Conservation (phyloP, 2,113 vertebrate species). For the Phoenicopterus ruber region DNA sequence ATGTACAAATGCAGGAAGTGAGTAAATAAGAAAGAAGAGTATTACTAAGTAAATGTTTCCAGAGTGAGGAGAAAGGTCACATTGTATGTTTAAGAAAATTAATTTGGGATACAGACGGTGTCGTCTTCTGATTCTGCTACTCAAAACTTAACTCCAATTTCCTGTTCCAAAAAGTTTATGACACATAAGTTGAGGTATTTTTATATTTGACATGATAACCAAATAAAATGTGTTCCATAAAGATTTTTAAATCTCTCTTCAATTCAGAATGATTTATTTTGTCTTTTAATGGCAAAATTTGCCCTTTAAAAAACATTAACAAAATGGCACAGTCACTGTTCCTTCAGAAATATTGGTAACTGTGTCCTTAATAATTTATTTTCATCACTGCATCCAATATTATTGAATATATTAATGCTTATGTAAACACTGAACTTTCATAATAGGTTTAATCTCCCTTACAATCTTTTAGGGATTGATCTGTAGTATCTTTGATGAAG, state of each 20-base stretch:
- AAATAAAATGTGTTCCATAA: background rate
- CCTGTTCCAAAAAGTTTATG: background rate
- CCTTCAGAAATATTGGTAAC: background rate
- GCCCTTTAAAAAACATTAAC: background rate
- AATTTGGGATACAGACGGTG: background rate
- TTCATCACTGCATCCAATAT: background rate
- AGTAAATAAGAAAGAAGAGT: background rate
- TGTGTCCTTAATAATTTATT: conserved; percentile 2
- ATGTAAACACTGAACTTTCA: background rate
- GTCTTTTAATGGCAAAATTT: background rate
- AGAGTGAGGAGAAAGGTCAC: background rate
- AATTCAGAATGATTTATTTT: background rate
- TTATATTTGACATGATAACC: background rate
- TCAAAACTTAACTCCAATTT: background rate
- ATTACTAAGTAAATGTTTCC: background rate
- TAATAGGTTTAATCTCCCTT: background rate
- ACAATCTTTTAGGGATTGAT: background rate
- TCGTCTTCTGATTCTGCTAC: background rate
- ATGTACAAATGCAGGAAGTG: background rate
- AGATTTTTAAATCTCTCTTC: background rate
- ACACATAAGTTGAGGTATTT: background rate
- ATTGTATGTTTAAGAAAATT: background rate
- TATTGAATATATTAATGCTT: conserved; percentile 16
- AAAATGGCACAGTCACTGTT: background rate
- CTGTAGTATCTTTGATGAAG: background rate